Evolutionary conservation across 2,888 invertebrate species (phyloP).

Genomic region (Agrochola litura): DNA sequence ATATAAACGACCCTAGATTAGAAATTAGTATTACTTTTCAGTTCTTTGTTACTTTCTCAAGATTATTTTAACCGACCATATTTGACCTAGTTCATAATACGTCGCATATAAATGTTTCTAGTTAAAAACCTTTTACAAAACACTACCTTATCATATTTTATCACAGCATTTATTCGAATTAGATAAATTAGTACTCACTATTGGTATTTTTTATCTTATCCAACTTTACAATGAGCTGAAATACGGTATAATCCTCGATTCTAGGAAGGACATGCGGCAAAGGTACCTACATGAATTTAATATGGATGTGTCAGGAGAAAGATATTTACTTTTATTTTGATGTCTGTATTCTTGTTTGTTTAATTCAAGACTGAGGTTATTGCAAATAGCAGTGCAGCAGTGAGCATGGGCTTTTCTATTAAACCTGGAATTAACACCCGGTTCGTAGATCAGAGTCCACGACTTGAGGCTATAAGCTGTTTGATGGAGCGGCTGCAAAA

Average conservation of each 20-base stretch:
- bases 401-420: neutral
- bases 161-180: constrained; percentile 49
- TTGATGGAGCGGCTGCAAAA: neutral
- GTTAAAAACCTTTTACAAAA: constrained; percentile 17
- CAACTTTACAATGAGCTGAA: constrained; percentile 35
- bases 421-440: constrained; percentile 7
- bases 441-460: neutral
- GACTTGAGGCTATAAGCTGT: neutral
- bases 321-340: constrained; percentile 2
- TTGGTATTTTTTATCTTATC: constrained; percentile 61
- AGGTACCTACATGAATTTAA: neutral
- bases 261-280: constrained; percentile 14
- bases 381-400: neutral
- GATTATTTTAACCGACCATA: constrained; percentile 18
- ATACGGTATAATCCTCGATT: constrained; percentile 37
- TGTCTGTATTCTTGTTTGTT: neutral
- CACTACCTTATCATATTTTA: constrained; percentile 41
- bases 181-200: constrained; percentile 51
- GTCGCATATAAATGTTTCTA: constrained; percentile 19
- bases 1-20: neutral
- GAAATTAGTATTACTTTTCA: constrained; percentile 12
- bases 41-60: constrained; percentile 24
- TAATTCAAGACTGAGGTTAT: neutral
- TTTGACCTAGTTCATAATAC: constrained; percentile 40
- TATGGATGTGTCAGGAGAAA: constrained; percentile 9